Percentiles rank a stretch among this genome's conserved stretches.
Conservation (phyloP, 2,797 vertebrate species). For the Furcifer pardalis region DNA sequence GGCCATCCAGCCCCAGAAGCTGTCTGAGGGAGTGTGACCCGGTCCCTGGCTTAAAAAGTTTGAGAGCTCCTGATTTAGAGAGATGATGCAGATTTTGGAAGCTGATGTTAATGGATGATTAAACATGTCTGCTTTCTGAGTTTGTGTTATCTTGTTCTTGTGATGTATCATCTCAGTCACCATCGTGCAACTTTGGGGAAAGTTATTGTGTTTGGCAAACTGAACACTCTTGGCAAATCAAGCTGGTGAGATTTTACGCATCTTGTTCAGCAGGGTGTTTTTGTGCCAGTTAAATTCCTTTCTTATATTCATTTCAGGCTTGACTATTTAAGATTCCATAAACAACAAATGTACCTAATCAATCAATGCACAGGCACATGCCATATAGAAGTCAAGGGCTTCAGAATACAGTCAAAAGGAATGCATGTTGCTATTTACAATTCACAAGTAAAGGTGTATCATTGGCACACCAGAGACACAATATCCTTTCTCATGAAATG, state of each 20-base stretch:
- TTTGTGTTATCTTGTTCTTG: background rate
- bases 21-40: too few relatives aligned
- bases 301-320: constrained; percentile 9
- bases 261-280: constrained; percentile 19
- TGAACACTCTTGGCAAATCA: background rate
- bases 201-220: constrained; percentile 8
- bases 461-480: background rate
- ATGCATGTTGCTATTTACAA: background rate
- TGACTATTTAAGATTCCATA: constrained; percentile 28
- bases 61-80: too few relatives aligned
- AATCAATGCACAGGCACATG: background rate
- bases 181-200: background rate
- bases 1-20: too few relatives aligned
- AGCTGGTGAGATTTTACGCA: background rate
- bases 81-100: background rate
- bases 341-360: background rate
- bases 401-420: background rate
- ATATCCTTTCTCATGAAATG: background rate
- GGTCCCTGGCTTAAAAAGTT: too few relatives aligned
- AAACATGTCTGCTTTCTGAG: background rate
- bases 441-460: background rate
- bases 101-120: background rate
- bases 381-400: background rate
- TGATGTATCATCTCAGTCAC: background rate
- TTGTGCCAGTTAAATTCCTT: background rate